Base-by-base conservation (phyloP, 2,888 invertebrate genomes). In the Auanema sp. region DNA sequence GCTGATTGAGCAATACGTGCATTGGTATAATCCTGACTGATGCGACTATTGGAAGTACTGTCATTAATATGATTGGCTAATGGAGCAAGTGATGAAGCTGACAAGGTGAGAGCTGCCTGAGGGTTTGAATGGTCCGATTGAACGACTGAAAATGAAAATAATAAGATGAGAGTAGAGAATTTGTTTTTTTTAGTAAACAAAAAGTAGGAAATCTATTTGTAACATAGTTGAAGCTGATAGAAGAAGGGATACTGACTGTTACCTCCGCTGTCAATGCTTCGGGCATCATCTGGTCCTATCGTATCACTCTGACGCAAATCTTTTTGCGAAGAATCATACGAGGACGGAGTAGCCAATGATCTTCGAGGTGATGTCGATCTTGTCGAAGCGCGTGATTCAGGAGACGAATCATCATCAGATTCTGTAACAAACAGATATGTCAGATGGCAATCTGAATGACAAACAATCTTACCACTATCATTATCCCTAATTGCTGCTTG, bases 81-180 rank as follows among this genome's bases (percentile, higher is more conserved):
- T 8, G 76, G 76, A 10, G 70, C 66, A 44, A 75, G 56, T 0
- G 75, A 75, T 8, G 73, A 69, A 11, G 67, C 71, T 11, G 73
- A 70, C 14, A 69, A 41, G 5, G 73, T 72, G 40, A 74, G 51
- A 40, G 66, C 67, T 4, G 60, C 55, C 55, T 64, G 66, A n/a
- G 68, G 76, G 52, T 72, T 75, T 33, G 81, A 81, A 59, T 81
- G 80, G 64, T 81, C 81, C 58, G 79, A 80, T 72, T 81, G 80
- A 5, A 81, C 81, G 23, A 81, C 81, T 81, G 75, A 61, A 81
- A 60, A 18, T 52, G 18, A 14, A 21, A 1, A 6, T 6, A 42
- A 42, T 43, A 16, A 23, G 12, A 41, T 8, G 23, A n/a, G 41
- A 56, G 24, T 21, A 56, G 12, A 56, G 11, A 42, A 43, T 14